phyloP scores from a whole-genome alignment of 1,140 invertebrate species.

The Macrobrachium nipponense region DNA sequence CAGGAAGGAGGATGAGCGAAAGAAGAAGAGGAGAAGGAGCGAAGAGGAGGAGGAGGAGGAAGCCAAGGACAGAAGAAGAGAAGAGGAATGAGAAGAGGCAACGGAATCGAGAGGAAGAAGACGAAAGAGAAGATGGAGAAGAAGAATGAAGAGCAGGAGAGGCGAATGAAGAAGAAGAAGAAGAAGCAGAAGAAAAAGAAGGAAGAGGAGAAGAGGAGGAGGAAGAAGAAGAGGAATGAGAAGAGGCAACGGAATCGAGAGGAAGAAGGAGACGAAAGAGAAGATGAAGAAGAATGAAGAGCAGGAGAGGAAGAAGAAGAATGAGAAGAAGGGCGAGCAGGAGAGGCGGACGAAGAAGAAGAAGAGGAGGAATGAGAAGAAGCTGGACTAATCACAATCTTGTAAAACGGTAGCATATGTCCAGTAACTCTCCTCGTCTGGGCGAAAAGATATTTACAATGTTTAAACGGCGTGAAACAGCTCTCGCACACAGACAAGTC shows the following conservation, averaged over 20 bases:
- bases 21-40: neutral
- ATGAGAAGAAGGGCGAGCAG: neutral
- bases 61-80: neutral
- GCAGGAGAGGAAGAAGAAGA: neutral
- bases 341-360: neutral
- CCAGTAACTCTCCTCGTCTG: too few relatives aligned
- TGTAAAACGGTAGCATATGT: neutral
- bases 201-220: neutral
- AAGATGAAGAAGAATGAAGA: too few relatives aligned
- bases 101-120: neutral
- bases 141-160: too few relatives aligned
- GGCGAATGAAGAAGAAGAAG: neutral
- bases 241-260: neutral
- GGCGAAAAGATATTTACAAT: neutral
- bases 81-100: neutral
- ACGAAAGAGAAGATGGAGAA: neutral
- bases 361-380: constrained; percentile 11
- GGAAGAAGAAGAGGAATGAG: neutral
- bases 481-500: too few relatives aligned
- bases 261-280: neutral
- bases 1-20: neutral
- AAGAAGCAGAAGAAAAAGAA: neutral
- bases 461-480: too few relatives aligned
- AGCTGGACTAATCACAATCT: too few relatives aligned
- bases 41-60: constrained; percentile 1